phyloP scores from a whole-genome alignment of 2,113 vertebrate genomes.

The Grammomys dolichurus region DNA sequence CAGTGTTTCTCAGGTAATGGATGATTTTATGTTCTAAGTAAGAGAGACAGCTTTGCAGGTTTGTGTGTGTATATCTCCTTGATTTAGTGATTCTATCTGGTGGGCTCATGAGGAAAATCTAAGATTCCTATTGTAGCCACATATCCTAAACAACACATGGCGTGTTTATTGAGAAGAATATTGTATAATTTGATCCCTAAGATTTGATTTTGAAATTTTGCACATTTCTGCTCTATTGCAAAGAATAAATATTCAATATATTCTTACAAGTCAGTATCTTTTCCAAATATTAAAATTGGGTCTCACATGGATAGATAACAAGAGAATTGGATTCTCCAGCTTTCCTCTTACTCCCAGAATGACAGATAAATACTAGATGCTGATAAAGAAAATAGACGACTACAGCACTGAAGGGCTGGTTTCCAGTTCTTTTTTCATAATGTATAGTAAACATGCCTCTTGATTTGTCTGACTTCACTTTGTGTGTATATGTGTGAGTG shows the following conservation, averaged over 20 bases:
- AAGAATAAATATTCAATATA: conserved; percentile 68
- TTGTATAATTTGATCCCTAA: conserved; percentile 39
- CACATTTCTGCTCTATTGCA: conserved; percentile 8
- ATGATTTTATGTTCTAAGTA: background rate
- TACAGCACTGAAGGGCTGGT: conserved; percentile 19
- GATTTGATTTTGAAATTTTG: conserved; percentile 62
- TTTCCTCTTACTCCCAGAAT: conserved; percentile 60
- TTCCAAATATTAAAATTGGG: conserved; percentile 68
- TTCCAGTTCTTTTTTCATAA: conserved; percentile 61
- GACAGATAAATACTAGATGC: conserved; percentile 51
- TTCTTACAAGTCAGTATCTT: conserved; percentile 57
- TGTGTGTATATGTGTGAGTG: background rate
- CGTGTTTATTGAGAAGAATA: conserved; percentile 29
- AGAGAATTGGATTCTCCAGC: conserved; percentile 64
- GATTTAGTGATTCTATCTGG: background rate
- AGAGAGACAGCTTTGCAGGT: background rate
- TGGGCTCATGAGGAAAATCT: background rate
- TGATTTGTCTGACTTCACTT: conserved; percentile 55
- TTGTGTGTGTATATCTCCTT: background rate
- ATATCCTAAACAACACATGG: background rate
- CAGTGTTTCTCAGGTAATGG: background rate
- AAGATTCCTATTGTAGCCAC: background rate
- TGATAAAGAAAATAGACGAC: conserved; percentile 67
- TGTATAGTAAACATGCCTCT: conserved; percentile 68
- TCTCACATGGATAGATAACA: conserved; percentile 38